phyloP scores from a whole-genome alignment of 2,888 invertebrate species.

The Rhabditoides inermis region DNA sequence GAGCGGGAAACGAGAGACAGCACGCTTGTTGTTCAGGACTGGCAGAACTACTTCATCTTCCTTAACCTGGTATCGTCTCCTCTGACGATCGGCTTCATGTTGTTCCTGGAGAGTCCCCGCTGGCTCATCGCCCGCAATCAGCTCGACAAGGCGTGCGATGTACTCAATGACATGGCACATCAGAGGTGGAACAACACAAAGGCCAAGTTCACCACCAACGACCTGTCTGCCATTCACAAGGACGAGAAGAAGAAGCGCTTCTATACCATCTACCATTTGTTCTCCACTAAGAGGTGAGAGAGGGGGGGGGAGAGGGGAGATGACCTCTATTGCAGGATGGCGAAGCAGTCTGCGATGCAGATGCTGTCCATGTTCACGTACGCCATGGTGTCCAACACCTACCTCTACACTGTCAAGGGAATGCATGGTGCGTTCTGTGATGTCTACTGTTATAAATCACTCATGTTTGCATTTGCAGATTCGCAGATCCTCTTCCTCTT shows the following conservation, averaged over 20 bases:
- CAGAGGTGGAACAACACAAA: slow-evolving; percentile 46
- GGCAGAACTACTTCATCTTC: slow-evolving; percentile 48
- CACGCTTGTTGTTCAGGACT: slow-evolving; percentile 14
- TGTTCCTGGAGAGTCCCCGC: slow-evolving; percentile 41
- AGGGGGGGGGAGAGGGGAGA: neutral
- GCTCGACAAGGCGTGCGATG: slow-evolving; percentile 38
- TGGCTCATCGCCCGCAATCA: slow-evolving; percentile 41
- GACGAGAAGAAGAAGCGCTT: slow-evolving; percentile 23
- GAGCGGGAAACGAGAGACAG: neutral
- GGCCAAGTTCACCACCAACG: slow-evolving; percentile 30
- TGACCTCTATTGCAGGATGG: no score
- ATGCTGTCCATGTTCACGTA: slow-evolving; percentile 46
- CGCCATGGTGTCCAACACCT: slow-evolving; percentile 40
- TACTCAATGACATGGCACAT: slow-evolving; percentile 44
- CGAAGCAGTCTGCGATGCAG: slow-evolving; percentile 42
- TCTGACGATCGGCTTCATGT: slow-evolving; percentile 43
- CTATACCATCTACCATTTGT: slow-evolving; percentile 43
- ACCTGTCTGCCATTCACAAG: slow-evolving; percentile 30
- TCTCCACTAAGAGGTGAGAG: slow-evolving; percentile 14
- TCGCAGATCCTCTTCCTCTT: slow-evolving; percentile 40
- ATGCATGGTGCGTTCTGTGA: slow-evolving; percentile 19
- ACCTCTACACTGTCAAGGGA: slow-evolving; percentile 31
- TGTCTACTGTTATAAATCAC: neutral
- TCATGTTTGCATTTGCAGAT: slow-evolving; percentile 12
- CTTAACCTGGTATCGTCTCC: slow-evolving; percentile 42